Evolutionary conservation across 2,797 vertebrate genomes (phyloP).

Genomic region (Lycodopsis pacificus): DNA sequence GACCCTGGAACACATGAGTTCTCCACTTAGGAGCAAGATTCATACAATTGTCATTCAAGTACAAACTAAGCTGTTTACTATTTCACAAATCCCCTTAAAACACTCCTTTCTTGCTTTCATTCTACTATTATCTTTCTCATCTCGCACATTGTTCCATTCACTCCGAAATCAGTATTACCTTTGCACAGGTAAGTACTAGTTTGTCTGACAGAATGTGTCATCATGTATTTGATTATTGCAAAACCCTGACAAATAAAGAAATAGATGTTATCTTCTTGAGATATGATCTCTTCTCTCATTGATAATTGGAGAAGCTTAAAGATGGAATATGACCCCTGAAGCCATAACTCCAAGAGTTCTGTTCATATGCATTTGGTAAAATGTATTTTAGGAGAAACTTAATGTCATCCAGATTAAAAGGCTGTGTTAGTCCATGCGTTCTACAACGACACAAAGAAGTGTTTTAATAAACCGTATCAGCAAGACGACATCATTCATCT

Average conservation of each 20-base stretch:
- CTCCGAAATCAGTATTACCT: constrained; percentile 3
- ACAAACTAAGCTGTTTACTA: constrained; percentile 21
- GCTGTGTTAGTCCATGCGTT: background rate
- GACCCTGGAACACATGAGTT: constrained; percentile 12
- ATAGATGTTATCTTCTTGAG: background rate
- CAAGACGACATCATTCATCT: too few species aligned
- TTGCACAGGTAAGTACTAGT: background rate
- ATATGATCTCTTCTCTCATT: background rate
- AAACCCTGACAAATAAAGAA: background rate
- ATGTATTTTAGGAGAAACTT: background rate
- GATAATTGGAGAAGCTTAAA: background rate
- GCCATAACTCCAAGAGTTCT: background rate
- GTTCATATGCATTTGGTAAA: background rate
- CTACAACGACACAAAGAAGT: background rate
- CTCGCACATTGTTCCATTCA: constrained; percentile 10
- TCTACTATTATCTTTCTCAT: background rate
- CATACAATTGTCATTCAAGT: constrained; percentile 27
- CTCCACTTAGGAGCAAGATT: constrained; percentile 4
- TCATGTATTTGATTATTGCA: background rate
- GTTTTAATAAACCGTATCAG: background rate
- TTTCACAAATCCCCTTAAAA: constrained; percentile 11
- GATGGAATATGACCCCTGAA: background rate
- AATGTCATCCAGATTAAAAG: background rate
- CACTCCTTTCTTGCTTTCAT: background rate
- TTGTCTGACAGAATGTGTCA: background rate